phyloP scores from a whole-genome alignment of 2,113 vertebrate genomes.

The Axis porcinus region DNA sequence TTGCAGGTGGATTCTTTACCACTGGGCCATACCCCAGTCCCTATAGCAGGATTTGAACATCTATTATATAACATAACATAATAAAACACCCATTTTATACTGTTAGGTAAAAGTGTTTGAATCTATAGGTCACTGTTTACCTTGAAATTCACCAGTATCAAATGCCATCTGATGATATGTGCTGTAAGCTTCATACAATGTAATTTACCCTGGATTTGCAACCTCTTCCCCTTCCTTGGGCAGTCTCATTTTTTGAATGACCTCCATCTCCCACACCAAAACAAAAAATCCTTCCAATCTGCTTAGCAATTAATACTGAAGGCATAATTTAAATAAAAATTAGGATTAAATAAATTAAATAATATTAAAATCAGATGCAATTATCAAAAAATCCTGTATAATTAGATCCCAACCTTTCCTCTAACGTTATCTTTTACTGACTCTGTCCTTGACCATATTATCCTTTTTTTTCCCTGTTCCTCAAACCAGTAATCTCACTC shows the following conservation, averaged over 20 bases:
- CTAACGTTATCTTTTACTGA: neutral
- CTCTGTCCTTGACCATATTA: neutral
- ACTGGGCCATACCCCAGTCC: neutral
- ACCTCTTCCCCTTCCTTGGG: neutral
- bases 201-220: neutral
- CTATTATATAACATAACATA: too few species aligned
- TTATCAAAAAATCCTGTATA: neutral
- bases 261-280: neutral
- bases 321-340: neutral
- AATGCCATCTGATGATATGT: neutral
- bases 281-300: neutral
- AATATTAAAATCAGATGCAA: neutral
- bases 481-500: neutral
- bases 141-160: neutral
- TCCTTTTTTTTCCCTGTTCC: neutral
- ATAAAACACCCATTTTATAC: neutral
- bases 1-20: neutral
- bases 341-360: neutral
- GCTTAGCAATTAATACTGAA: neutral
- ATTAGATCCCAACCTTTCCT: neutral
- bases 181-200: neutral
- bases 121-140: neutral
- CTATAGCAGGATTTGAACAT: neutral
- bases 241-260: neutral
- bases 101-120: neutral